Conservation (phyloP, 1,140 invertebrate genomes). For the Pachypsylla venusta region DNA sequence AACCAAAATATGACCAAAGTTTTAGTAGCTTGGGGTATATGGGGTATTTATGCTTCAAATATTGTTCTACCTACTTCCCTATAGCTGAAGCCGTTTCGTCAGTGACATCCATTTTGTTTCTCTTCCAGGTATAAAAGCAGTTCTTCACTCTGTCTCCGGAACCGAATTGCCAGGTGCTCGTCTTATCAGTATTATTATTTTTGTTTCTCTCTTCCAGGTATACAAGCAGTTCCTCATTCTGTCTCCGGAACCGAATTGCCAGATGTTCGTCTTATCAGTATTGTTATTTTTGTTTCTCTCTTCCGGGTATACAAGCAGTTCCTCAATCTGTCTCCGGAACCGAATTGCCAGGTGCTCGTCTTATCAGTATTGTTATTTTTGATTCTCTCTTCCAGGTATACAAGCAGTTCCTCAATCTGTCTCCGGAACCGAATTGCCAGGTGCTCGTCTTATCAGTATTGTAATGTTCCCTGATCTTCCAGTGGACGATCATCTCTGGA, state of each 20-base stretch:
- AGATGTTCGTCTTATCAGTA: slow-evolving; percentile 48
- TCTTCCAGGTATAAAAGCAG: slow-evolving; percentile 50
- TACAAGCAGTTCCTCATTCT: slow-evolving; percentile 45
- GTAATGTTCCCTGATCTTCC: slow-evolving; percentile 49
- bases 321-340: slow-evolving; percentile 42
- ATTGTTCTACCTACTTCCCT: no score
- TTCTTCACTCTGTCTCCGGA: slow-evolving; percentile 42
- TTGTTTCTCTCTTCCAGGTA: slow-evolving; percentile 38
- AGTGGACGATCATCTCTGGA: slow-evolving; percentile 47
- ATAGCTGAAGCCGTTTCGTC: no score
- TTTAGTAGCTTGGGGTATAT: no score
- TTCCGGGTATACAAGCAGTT: slow-evolving; percentile 45
- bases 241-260: slow-evolving; percentile 46
- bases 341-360: slow-evolving; percentile 47
- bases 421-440: slow-evolving; percentile 47
- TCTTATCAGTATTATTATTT: slow-evolving; percentile 48
- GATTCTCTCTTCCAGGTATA: slow-evolving; percentile 38
- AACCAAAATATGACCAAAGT: no score
- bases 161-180: slow-evolving; percentile 49
- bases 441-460: slow-evolving; percentile 49
- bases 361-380: slow-evolving; percentile 53
- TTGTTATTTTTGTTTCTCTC: slow-evolving; percentile 40
- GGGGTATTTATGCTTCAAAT: no score
- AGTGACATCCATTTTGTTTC: no score
- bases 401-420: slow-evolving; percentile 42